Evolutionary conservation across 2,113 vertebrate species (phyloP).

Genomic region (Glaucidium brasilianum): DNA sequence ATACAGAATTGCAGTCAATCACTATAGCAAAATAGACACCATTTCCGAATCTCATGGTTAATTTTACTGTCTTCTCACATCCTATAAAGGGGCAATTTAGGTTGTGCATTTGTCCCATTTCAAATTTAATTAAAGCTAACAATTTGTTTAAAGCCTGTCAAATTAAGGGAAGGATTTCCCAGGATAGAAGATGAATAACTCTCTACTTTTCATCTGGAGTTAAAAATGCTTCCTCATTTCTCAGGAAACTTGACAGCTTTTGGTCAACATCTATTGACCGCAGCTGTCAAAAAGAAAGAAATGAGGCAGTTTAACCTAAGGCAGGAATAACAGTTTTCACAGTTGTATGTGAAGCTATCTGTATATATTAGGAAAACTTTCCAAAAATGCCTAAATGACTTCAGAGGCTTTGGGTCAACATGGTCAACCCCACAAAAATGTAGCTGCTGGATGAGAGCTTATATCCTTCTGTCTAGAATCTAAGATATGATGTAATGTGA

Average conservation of each 20-base stretch:
- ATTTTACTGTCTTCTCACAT: constrained; percentile 10
- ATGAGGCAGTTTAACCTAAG: constrained; percentile 36
- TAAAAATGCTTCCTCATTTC: constrained; percentile 41
- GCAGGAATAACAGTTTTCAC: constrained; percentile 1
- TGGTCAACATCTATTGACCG: constrained; percentile 55
- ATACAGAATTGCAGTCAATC: neutral
- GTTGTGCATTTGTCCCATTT: constrained; percentile 39
- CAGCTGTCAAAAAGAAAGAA: constrained; percentile 61
- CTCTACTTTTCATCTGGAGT: neutral
- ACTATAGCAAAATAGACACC: neutral
- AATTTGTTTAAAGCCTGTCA: constrained; percentile 62
- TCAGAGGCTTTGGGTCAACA: neutral
- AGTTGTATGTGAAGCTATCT: neutral
- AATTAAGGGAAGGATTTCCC: constrained; percentile 39
- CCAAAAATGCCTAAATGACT: neutral
- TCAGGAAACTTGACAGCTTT: constrained; percentile 58
- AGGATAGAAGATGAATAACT: constrained; percentile 10
- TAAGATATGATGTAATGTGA: neutral
- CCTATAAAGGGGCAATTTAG: neutral
- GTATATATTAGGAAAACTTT: neutral
- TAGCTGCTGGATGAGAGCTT: neutral
- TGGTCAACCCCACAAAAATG: neutral
- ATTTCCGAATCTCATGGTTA: neutral
- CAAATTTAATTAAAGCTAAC: constrained; percentile 56
- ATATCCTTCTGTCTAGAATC: neutral